phyloP scores from a whole-genome alignment of 1,140 invertebrate genomes.

The Sitodiplosis mosellana region DNA sequence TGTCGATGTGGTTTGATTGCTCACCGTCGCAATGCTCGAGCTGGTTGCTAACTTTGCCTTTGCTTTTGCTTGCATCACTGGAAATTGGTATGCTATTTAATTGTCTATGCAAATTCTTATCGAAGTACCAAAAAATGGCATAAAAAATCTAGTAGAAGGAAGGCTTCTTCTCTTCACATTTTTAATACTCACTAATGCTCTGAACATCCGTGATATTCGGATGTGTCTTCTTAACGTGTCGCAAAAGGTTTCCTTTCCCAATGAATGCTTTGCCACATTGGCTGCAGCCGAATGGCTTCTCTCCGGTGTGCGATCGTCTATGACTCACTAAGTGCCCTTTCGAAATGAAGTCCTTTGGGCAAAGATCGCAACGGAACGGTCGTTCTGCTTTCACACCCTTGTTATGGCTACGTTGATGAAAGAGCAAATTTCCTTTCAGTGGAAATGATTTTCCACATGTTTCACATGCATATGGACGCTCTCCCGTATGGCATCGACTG shows the following conservation, averaged over 20 bases:
- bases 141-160: no score
- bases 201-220: conserved; percentile 5
- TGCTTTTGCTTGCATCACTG: no score
- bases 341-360: conserved; percentile 91
- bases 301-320: conserved; percentile 35
- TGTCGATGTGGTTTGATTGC: no score
- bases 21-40: no score
- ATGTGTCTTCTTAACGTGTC: conserved; percentile 31
- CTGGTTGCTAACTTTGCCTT: no score
- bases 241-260: conserved; percentile 53
- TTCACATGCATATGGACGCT: conserved; percentile 58
- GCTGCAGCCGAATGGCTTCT: conserved; percentile 57
- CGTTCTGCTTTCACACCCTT: conserved; percentile 67
- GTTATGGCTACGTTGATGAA: conserved; percentile 89
- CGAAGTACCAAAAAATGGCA: no score
- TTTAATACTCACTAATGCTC: not conserved
- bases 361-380: conserved; percentile 87
- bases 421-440: conserved; percentile 74
- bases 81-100: no score
- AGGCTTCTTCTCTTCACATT: no score
- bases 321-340: conserved; percentile 43
- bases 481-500: conserved; percentile 66
- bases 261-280: conserved; percentile 62
- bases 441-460: conserved; percentile 77
- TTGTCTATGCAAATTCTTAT: no score